Conservation (phyloP, 2,888 invertebrate genomes). For the Leptarthrus brevirostris region DNA sequence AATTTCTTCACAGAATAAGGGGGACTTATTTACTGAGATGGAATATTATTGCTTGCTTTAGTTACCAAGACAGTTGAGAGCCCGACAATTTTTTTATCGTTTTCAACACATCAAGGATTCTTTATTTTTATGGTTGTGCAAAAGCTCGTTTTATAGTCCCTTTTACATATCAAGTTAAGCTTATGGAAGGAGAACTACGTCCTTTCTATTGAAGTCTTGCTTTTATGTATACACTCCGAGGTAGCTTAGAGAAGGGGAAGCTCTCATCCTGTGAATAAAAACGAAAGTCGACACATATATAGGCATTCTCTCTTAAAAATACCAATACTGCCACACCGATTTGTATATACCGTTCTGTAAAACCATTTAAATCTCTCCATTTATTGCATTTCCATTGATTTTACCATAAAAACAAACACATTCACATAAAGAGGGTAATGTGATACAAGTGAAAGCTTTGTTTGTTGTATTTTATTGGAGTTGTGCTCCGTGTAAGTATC, state of each 20-base stretch:
- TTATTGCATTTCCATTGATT: slow-evolving; percentile 25
- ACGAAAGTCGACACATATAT: too few species aligned
- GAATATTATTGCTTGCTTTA: slow-evolving; percentile 6
- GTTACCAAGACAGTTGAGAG: too few species aligned
- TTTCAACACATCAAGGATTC: slow-evolving; percentile 1
- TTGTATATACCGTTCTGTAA: too few species aligned
- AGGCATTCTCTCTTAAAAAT: too few species aligned
- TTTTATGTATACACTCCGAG: too few species aligned
- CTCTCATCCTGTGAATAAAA: neutral
- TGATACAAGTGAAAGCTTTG: too few species aligned
- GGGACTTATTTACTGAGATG: slow-evolving; percentile 18
- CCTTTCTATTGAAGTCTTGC: neutral
- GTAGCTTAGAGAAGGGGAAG: neutral
- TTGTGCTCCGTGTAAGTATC: neutral
- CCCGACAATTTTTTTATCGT: too few species aligned
- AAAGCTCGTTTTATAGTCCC: slow-evolving; percentile 2
- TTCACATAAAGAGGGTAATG: neutral
- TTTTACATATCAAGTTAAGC: slow-evolving; percentile 7
- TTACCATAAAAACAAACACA: slow-evolving; percentile 28
- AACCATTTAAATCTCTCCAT: neutral
- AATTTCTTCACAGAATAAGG: neutral
- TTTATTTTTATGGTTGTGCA: slow-evolving; percentile 22
- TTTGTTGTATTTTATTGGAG: neutral
- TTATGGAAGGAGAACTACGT: neutral
- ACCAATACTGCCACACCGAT: too few species aligned